A percentile compares a stretch with the other conserved stretches of the same genome.
phyloP scores from a whole-genome alignment of 2,113 vertebrate species.

The Maccullochella peelii region DNA sequence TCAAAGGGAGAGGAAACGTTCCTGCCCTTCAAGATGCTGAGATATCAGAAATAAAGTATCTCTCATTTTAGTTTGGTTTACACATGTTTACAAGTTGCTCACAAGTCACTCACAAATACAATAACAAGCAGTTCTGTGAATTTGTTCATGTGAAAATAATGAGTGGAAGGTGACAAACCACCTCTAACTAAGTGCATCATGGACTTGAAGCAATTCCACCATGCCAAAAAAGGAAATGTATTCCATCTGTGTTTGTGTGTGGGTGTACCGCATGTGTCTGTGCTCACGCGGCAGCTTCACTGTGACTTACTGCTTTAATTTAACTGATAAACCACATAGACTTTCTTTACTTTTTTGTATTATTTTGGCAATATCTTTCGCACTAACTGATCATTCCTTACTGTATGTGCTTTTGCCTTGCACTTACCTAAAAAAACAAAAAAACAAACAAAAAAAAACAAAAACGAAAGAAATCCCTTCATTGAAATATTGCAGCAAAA shows the following conservation, averaged over 20 bases:
- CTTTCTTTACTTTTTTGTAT: constrained; percentile 4
- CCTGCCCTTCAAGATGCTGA: neutral
- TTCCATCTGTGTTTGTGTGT: constrained; percentile 16
- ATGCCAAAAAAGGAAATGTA: neutral
- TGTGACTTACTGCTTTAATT: constrained; percentile 56
- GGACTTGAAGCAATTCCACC: constrained; percentile 17
- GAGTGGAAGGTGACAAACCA: constrained; percentile 8
- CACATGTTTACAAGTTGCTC: neutral
- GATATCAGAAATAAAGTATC: neutral
- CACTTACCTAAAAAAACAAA: neutral
- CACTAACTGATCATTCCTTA: neutral
- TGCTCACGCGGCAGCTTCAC: neutral
- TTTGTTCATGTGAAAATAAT: neutral
- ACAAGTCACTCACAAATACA: constrained; percentile 1
- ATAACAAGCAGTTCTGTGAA: neutral
- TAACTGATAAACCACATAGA: constrained; percentile 9
- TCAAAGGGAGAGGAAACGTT: neutral
- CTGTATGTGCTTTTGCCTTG: too few species aligned
- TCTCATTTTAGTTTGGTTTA: neutral
- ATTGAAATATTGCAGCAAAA: constrained; percentile 15
- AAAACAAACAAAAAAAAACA: neutral
- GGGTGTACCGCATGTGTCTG: constrained; percentile 4
- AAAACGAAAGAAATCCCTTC: neutral
- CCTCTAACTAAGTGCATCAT: neutral
- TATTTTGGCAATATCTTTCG: neutral